These are phyloP conservation scores for Oxygymnocypris stewartii DNA, from an alignment of 2,113 vertebrate genomes.

Conservation along the genomic window DNA sequence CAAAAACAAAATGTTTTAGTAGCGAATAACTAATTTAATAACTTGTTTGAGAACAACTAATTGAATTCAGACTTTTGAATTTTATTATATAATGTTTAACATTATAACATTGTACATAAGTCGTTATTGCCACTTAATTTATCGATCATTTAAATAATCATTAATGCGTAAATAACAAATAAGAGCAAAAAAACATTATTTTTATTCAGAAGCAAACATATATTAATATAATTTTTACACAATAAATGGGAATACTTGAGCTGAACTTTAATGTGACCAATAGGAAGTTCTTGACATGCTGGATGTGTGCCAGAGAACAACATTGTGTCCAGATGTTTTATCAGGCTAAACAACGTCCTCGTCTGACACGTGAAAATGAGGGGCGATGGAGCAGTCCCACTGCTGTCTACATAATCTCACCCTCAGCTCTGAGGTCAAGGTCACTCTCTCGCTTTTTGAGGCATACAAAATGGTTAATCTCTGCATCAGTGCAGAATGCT, in stretches of 20 bases:
- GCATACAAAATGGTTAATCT: background rate
- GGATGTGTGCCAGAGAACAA: background rate
- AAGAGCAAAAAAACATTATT: background rate
- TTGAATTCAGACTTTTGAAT: no score
- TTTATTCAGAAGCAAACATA: background rate
- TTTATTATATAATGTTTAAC: no score
- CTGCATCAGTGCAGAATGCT: background rate
- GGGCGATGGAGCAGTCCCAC: background rate
- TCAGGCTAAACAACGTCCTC: no score
- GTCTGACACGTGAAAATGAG: background rate
- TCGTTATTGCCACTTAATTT: no score
- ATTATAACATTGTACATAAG: no score
- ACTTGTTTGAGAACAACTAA: no score
- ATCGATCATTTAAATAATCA: no score
- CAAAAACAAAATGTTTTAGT: no score
- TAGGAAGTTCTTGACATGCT: background rate
- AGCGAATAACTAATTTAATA: no score
- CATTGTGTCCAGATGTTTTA: no score
- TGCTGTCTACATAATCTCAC: constrained; percentile 30
- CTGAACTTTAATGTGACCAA: background rate
- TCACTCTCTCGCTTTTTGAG: background rate
- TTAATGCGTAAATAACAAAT: background rate
- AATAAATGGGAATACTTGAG: background rate
- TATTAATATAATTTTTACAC: background rate
- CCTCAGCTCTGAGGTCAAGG: constrained; percentile 10